These are phyloP conservation scores for Tarsius wallacei DNA, from an alignment of 2,797 vertebrate genomes.

Conservation along the genomic window DNA sequence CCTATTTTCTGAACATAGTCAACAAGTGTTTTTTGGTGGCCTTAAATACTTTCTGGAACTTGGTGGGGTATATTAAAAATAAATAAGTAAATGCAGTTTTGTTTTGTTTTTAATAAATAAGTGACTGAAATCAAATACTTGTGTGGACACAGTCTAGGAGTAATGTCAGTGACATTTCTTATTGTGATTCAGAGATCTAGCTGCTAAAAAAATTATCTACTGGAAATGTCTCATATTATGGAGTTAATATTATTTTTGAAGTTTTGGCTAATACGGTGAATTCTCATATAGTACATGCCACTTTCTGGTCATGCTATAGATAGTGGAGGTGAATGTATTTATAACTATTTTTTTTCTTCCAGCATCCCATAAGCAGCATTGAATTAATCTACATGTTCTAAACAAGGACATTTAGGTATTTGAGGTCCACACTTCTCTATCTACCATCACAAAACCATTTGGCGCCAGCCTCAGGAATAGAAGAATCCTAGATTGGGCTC, in stretches of 20 bases:
- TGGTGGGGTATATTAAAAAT: conserved; percentile 45
- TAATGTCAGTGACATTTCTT: background rate
- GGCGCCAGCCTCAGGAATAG: background rate
- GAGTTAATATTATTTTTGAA: background rate
- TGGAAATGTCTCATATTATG: background rate
- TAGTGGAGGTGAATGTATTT: background rate
- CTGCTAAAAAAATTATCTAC: background rate
- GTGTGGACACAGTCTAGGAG: background rate
- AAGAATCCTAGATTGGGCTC: background rate
- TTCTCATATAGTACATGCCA: background rate
- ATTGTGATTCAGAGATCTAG: background rate
- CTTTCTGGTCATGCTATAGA: conserved; percentile 14
- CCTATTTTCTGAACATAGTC: conserved; percentile 44
- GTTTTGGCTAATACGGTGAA: background rate
- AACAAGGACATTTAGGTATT: background rate
- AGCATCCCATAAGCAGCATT: background rate
- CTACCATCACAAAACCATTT: background rate
- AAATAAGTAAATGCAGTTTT: conserved; percentile 1
- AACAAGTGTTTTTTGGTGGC: background rate
- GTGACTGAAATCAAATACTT: conserved; percentile 1
- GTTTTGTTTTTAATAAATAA: conserved; percentile 53
- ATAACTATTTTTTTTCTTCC: background rate
- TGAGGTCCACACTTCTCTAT: background rate
- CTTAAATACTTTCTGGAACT: conserved; percentile 40
- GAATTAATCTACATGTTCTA: background rate